Evolutionary conservation across 2,888 invertebrate species (phyloP).

Genomic region (Andrena bucephala): DNA sequence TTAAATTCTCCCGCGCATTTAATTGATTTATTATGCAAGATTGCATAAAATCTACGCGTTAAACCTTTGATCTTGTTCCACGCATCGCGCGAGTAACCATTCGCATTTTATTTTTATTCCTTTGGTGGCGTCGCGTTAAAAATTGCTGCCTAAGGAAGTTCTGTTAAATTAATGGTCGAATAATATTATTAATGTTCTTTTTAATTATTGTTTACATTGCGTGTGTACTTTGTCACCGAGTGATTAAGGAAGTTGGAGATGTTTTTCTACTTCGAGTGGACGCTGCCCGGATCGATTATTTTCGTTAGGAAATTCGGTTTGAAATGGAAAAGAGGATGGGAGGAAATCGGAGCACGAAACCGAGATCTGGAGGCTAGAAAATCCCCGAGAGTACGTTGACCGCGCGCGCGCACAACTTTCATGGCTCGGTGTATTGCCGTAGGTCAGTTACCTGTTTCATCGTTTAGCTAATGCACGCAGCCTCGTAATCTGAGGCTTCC

Average conservation of each 20-base stretch:
- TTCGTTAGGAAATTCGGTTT: background rate
- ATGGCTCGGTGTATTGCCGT: constrained; percentile 64
- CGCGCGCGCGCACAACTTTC: constrained; percentile 55
- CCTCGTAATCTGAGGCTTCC: constrained; percentile 58
- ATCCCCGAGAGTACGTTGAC: constrained; percentile 69
- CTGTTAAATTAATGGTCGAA: too few relatives aligned
- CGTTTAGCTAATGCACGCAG: constrained; percentile 55
- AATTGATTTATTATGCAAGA: too few relatives aligned
- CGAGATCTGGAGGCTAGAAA: constrained; percentile 51
- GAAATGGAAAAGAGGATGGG: constrained; percentile 21
- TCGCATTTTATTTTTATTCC: too few relatives aligned
- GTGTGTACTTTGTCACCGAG: too few relatives aligned
- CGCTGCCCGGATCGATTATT: background rate
- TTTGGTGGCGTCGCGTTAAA: too few relatives aligned
- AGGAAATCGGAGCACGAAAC: constrained; percentile 53
- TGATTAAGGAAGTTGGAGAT: too few relatives aligned
- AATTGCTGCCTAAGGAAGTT: too few relatives aligned
- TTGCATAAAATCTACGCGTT: too few relatives aligned
- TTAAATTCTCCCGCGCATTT: background rate
- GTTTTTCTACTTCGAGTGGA: background rate
- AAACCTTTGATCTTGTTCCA: too few relatives aligned
- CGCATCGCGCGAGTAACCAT: too few relatives aligned
- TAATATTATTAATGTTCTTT: too few relatives aligned
- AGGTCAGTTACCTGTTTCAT: constrained; percentile 75
- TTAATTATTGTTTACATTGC: too few relatives aligned